A percentile compares a stretch with the other conserved stretches of the same genome.
These are phyloP conservation scores for Hydraecia micacea DNA, from an alignment of 2,888 invertebrate genomes.

Conservation along the genomic window DNA sequence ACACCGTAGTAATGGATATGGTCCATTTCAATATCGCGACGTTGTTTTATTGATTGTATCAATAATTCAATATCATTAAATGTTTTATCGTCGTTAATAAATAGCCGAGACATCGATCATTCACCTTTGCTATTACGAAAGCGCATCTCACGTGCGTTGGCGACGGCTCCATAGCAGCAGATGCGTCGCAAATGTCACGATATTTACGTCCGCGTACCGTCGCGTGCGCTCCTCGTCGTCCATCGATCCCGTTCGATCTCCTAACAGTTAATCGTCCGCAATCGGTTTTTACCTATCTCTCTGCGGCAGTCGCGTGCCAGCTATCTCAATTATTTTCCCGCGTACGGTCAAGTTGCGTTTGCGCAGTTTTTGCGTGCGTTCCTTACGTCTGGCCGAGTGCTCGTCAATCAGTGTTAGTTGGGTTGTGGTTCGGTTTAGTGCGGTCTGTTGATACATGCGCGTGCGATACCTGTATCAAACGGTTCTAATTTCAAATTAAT, in stretches of 20 bases:
- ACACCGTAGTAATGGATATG: constrained; percentile 11
- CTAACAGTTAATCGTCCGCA: constrained; percentile 76
- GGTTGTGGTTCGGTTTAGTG: constrained; percentile 70
- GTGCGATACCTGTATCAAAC: constrained; percentile 24
- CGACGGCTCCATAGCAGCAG: constrained; percentile 54
- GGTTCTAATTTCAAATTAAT: constrained; percentile 14
- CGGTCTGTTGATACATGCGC: constrained; percentile 46
- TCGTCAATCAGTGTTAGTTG: constrained; percentile 70
- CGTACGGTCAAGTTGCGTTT: constrained; percentile 65
- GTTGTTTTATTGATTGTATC: constrained; percentile 7
- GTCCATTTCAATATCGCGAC: constrained; percentile 36
- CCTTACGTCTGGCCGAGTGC: constrained; percentile 63
- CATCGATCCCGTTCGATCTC: constrained; percentile 79
- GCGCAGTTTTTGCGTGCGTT: constrained; percentile 65
- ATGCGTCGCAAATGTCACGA: constrained; percentile 73
- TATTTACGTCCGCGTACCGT: constrained; percentile 82
- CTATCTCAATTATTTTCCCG: constrained; percentile 67
- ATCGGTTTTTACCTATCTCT: constrained; percentile 70
- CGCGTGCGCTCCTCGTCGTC: constrained; percentile 77
- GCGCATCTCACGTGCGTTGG: constrained; percentile 73
- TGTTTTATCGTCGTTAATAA: constrained; percentile 64
- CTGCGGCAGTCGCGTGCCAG: constrained; percentile 67
- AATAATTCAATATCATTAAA: background rate
- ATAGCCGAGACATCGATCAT: constrained; percentile 81
- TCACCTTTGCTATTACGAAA: constrained; percentile 85